These are phyloP conservation scores for Marmota monax DNA, from an alignment of 2,113 vertebrate genomes.

Conservation along the genomic window DNA sequence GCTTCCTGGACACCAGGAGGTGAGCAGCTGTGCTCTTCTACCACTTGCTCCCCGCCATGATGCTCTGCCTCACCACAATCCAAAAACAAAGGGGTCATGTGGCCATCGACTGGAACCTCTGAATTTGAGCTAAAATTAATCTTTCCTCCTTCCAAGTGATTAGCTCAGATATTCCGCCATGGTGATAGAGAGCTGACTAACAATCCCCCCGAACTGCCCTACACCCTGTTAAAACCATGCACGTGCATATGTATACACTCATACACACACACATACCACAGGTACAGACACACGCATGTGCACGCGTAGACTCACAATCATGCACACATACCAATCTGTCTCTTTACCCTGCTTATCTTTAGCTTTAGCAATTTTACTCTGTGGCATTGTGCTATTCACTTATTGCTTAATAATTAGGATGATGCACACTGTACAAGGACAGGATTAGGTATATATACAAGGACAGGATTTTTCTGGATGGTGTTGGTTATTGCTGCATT, in stretches of 20 bases:
- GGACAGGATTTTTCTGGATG: neutral
- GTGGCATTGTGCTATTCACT: neutral
- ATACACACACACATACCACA: neutral
- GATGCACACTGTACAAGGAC: neutral
- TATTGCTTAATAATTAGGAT: neutral
- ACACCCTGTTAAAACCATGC: neutral
- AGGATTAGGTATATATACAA: neutral
- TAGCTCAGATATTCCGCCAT: neutral
- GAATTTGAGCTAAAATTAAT: no score
- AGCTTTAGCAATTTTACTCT: neutral
- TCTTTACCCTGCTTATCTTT: neutral
- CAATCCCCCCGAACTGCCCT: neutral
- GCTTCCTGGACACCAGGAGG: no score
- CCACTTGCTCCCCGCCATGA: neutral
- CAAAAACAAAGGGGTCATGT: no score
- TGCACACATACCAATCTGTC: neutral
- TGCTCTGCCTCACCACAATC: neutral
- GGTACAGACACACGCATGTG: no score
- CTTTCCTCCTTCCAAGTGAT: neutral
- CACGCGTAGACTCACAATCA: no score
- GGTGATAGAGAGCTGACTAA: neutral
- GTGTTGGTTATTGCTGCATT: neutral
- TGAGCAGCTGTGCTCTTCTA: no score
- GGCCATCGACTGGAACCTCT: neutral
- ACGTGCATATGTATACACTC: no score